Evolutionary conservation across 2,888 invertebrate genomes (phyloP).

Genomic region (Cephus pulcher): DNA sequence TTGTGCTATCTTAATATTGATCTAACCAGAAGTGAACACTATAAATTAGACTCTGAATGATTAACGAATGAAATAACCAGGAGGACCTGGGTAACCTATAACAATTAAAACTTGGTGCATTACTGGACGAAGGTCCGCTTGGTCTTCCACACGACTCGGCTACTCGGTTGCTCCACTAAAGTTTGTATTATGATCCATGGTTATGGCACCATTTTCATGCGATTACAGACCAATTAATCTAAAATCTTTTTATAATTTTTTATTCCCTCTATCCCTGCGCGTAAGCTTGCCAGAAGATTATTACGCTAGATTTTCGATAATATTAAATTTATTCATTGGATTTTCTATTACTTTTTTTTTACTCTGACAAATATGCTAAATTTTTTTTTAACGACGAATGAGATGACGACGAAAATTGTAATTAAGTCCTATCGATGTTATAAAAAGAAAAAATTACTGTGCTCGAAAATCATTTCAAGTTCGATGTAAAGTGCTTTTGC

Average conservation of each 20-base stretch:
- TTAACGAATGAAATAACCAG: conserved; percentile 33
- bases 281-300: background rate
- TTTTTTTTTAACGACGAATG: background rate
- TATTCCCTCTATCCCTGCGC: conserved; percentile 16
- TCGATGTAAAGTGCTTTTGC: background rate
- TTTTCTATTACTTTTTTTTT: background rate
- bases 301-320: background rate
- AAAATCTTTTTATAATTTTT: conserved; percentile 15
- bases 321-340: background rate
- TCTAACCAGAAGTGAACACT: background rate
- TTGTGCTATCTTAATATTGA: background rate
- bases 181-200: conserved; percentile 53
- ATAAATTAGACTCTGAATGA: conserved; percentile 27
- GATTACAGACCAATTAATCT: conserved; percentile 25
- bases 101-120: conserved; percentile 57
- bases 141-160: background rate
- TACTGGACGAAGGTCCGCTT: conserved; percentile 28
- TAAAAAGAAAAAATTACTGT: background rate
- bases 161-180: conserved; percentile 38
- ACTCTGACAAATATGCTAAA: background rate
- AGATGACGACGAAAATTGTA: background rate
- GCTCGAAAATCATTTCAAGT: background rate
- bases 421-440: background rate
- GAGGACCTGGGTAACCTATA: conserved; percentile 40
- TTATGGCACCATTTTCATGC: conserved; percentile 31